Conservation (phyloP, 1,140 invertebrate genomes). For the Galendromus occidentalis region DNA sequence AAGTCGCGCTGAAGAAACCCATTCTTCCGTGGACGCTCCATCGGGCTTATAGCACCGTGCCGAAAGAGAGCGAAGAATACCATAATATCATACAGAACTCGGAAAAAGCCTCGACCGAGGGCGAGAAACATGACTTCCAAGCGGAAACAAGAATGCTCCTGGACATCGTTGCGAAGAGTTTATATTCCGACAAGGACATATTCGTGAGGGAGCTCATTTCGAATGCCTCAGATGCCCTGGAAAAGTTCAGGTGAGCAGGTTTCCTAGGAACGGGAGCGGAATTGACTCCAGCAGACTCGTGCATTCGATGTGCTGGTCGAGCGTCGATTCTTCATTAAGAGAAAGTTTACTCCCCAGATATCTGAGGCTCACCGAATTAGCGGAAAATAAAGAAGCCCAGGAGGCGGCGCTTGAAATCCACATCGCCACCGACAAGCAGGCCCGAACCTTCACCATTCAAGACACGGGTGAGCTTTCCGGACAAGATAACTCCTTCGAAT, state of each 20-base stretch:
- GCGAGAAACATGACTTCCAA: slow-evolving; percentile 51
- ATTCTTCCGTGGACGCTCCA: neutral
- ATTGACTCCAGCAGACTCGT: too few relatives aligned
- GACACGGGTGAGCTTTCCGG: slow-evolving; percentile 31
- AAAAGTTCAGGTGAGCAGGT: slow-evolving; percentile 46
- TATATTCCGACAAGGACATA: slow-evolving; percentile 94
- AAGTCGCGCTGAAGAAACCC: too few relatives aligned
- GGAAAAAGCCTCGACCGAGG: slow-evolving; percentile 21
- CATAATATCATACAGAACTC: slow-evolving; percentile 25
- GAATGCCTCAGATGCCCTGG: slow-evolving; percentile 88
- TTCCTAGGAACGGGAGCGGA: too few relatives aligned
- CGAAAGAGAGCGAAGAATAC: slow-evolving; percentile 19
- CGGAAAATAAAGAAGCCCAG: slow-evolving; percentile 19
- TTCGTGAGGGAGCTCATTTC: slow-evolving; percentile 89
- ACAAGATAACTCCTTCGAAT: too few relatives aligned
- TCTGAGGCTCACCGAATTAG: slow-evolving; percentile 35
- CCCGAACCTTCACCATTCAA: slow-evolving; percentile 63
- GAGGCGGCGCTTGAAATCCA: slow-evolving; percentile 50
- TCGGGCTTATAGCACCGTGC: neutral
- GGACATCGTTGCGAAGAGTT: slow-evolving; percentile 86
- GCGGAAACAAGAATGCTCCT: slow-evolving; percentile 85
- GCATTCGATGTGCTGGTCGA: too few relatives aligned
- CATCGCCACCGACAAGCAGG: slow-evolving; percentile 67
- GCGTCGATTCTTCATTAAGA: neutral
- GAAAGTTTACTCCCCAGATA: slow-evolving; percentile 20